Base-by-base conservation (phyloP, 2,113 vertebrate species). In the Pogonocichla stellata region DNA sequence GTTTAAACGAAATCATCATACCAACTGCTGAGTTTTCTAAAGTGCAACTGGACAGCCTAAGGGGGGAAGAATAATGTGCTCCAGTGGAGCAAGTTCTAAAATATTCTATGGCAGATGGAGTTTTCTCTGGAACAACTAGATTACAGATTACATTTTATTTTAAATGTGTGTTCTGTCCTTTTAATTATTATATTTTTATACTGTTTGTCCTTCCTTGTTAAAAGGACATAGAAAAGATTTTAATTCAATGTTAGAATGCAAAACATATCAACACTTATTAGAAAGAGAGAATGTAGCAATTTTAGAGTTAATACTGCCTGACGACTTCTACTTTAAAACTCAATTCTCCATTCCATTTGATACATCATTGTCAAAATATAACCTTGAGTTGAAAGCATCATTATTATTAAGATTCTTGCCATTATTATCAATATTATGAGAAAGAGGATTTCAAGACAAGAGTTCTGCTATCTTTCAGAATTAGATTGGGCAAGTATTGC, bases 1-100 rank as follows among this genome's bases (percentile, higher is more conserved):
- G 71, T 91, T 54, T 72, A 57, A 91, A 89, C 86, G 45, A 94
- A 91, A 77, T 72, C 56, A 43, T 85, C 38, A 53, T 43, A 77
- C 42, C 29, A 90, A 61, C 81, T 94, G 86, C 80, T 80, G 75
- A 96, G 43, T 92, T 94, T 93, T 88, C 67, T 86, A 18, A 93
- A 93, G 60, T 50, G 28, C 50, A 91, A 90, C 43, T 77, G 81
- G 89, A 82, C 78, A 85, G 54, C 73, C 73, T 91, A 75, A 85
- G 36, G 84, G 48, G 5, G 9, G 9, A 80, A 78, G 57, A 92
- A 95, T 91, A 92, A 82, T 70, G 31, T 90, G 70, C 45, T 95
- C 31, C 80, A 87, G 16, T 72, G 58, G 14, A 89, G 74, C 31
- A 94, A 88, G 45, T 60, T 80, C 80, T 81, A 67, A 91, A 78